phyloP scores from a whole-genome alignment of 2,113 vertebrate species.

The Axis porcinus region DNA sequence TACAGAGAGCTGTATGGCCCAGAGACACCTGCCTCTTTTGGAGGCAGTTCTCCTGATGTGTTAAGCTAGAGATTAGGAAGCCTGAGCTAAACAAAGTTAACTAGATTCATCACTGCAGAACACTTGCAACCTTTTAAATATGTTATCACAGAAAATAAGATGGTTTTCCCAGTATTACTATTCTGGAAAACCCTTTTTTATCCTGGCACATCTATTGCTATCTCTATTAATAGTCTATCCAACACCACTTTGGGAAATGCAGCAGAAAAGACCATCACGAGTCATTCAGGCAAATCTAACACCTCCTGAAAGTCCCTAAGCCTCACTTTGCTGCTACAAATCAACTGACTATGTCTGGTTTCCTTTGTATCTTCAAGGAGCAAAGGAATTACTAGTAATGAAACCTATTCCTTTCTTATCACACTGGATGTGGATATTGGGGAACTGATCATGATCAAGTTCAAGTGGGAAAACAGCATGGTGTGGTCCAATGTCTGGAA shows the following conservation, averaged over 20 bases:
- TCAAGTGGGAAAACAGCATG: slow-evolving; percentile 87
- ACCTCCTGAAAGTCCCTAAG: no score
- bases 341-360: background rate
- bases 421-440: slow-evolving; percentile 91
- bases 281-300: background rate
- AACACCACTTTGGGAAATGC: background rate
- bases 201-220: background rate
- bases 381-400: slow-evolving; percentile 85
- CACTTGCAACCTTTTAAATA: background rate
- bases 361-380: slow-evolving; percentile 76
- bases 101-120: background rate
- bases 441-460: slow-evolving; percentile 86
- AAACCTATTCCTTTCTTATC: slow-evolving; percentile 90
- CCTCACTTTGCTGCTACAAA: background rate
- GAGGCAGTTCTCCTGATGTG: background rate
- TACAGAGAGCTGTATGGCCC: background rate
- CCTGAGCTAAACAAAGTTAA: background rate
- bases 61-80: background rate
- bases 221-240: background rate
- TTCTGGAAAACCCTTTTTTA: background rate
- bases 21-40: background rate
- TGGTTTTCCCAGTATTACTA: background rate
- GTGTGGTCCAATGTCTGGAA: slow-evolving; percentile 91
- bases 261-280: background rate
- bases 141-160: background rate